These are phyloP conservation scores for Uromys caudimaculatus DNA, from an alignment of 2,797 vertebrate genomes.

Conservation along the genomic window DNA sequence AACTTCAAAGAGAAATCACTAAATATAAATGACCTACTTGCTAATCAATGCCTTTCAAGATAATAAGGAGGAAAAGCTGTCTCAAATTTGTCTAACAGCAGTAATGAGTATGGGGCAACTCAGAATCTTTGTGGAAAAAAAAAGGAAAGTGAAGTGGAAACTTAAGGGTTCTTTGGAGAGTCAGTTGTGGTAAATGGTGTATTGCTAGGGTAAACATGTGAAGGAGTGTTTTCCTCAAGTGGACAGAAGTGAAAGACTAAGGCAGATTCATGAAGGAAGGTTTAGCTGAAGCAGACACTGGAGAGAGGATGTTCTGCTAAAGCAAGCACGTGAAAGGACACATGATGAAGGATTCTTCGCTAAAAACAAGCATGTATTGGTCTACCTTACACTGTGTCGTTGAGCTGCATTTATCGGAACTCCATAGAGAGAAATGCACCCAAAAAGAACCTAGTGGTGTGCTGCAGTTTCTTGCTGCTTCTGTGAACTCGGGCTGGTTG, in stretches of 20 bases:
- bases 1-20: constrained; percentile 42
- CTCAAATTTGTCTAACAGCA: neutral
- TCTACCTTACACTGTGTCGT: neutral
- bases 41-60: constrained; percentile 51
- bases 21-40: constrained; percentile 57
- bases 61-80: constrained; percentile 9
- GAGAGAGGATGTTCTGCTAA: neutral
- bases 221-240: neutral
- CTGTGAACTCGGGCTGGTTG: neutral
- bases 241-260: neutral
- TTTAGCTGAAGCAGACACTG: neutral
- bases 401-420: neutral
- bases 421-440: neutral
- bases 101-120: neutral
- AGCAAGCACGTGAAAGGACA: neutral
- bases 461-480: neutral
- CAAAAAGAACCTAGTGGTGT: neutral
- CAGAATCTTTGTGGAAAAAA: neutral
- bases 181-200: neutral
- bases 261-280: neutral
- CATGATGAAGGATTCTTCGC: neutral
- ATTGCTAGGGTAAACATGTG: neutral
- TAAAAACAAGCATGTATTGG: neutral
- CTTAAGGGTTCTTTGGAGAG: neutral
- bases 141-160: neutral